These are phyloP conservation scores for Pseudococcus jackbeardsleyi DNA, from an alignment of 2,888 invertebrate genomes.

Conservation along the genomic window DNA sequence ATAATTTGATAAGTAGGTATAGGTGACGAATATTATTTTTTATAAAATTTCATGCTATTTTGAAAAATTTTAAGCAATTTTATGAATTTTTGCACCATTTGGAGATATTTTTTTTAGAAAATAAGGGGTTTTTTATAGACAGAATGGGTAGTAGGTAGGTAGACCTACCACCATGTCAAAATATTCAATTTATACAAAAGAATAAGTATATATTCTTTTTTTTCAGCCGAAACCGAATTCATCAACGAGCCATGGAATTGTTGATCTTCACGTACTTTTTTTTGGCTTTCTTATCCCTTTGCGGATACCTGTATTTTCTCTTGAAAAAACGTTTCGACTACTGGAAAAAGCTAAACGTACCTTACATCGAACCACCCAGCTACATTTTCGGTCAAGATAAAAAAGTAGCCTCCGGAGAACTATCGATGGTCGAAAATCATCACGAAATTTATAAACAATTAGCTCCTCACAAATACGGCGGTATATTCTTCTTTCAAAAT, in stretches of 20 bases:
- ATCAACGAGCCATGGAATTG: neutral
- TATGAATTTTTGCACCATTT: too few relatives aligned
- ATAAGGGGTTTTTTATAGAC: too few relatives aligned
- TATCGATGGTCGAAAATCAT: constrained; percentile 30
- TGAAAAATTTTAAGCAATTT: too few relatives aligned
- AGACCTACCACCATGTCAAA: too few relatives aligned
- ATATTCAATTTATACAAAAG: too few relatives aligned
- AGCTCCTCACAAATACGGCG: constrained; percentile 68
- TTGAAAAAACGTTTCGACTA: constrained; percentile 34
- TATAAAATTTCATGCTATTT: too few relatives aligned
- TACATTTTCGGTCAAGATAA: constrained; percentile 48
- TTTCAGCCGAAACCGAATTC: neutral
- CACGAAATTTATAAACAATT: constrained; percentile 34
- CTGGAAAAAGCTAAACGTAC: constrained; percentile 49
- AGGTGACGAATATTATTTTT: too few relatives aligned
- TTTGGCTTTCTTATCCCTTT: neutral
- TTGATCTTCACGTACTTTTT: neutral
- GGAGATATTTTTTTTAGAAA: too few relatives aligned
- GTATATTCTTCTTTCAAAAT: constrained; percentile 72
- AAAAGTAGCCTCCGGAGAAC: neutral
- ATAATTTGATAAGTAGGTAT: too few relatives aligned
- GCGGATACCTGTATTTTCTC: constrained; percentile 6
- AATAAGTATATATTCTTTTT: too few relatives aligned
- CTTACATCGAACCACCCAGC: constrained; percentile 24
- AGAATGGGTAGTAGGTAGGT: too few relatives aligned